Base-by-base conservation (phyloP, 2,113 vertebrate species). In the Falcunculus frontatus region DNA sequence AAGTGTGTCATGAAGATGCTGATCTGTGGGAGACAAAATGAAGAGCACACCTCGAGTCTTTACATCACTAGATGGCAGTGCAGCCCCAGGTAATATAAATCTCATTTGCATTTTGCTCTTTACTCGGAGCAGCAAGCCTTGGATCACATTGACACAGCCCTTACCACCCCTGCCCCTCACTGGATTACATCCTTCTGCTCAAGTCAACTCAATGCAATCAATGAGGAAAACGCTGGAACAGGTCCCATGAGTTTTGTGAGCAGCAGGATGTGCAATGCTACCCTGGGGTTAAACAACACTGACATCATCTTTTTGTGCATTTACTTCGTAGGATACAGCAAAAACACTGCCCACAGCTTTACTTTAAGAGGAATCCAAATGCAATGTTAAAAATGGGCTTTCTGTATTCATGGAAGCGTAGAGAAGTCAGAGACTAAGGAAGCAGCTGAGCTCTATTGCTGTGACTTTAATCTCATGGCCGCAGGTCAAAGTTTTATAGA, bases 1-100 rank as follows among this genome's bases (percentile, higher is more conserved):
- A 99, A 95, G 97, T 99, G 99, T 15, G 99, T 99, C 99, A 99
- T 99, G 96, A 99, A 99, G 97, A 99, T 99, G 96, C 99, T 99
- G 70, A 99, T 99, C 99, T 99, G 90, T 5, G 77, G 85, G 55
- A 93, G 75, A 89, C 29, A 86, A 72, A 90, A 72, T 0, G 9
- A 46, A 90, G 37, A 92, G 73, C 12, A 29, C 47, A 77, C 21
- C 26, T 78, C 55, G 55, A 78, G 56, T 78, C 22, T 37, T 7
- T 6, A 7, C 42, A 70, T 74, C 97, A 79, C 90, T 95, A 97
- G 98, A 89, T 96, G 97, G 96, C 97, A 97, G 87, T 79, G 67
- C 50, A 95, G 82, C 37, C 60, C 91, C 35, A 92, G 33, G 50
- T 2, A 52, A 59, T 7, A 22, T 0, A 20, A 16, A 74, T 23